phyloP scores from a whole-genome alignment of 2,113 vertebrate species.

The Myrmophylax atrothorax region DNA sequence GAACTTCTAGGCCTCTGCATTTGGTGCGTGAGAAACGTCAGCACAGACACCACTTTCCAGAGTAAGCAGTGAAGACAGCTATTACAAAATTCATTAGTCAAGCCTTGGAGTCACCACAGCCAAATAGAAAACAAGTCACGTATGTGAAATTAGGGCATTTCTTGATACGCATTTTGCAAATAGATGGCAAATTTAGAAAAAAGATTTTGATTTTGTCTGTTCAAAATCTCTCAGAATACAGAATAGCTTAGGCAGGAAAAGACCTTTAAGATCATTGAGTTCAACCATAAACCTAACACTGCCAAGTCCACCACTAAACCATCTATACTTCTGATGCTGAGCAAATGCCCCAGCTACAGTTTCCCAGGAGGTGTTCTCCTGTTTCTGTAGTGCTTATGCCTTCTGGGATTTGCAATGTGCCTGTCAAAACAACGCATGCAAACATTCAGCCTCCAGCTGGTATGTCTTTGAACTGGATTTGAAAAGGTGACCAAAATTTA shows the following conservation, averaged over 20 bases:
- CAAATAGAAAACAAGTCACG: not conserved
- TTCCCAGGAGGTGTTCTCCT: not conserved
- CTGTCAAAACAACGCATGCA: not conserved
- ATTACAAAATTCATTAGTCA: slow-evolving; percentile 42
- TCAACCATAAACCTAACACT: not conserved
- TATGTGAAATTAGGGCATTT: not conserved
- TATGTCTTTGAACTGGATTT: not conserved
- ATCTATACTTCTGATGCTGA: not conserved
- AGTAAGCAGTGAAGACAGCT: not conserved
- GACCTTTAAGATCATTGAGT: not conserved
- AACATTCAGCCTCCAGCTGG: not conserved
- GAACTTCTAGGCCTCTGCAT: not conserved
- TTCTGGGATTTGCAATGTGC: not conserved
- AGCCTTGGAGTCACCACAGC: not conserved
- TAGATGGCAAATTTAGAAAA: not conserved
- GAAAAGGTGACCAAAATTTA: not conserved
- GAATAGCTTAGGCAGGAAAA: not conserved
- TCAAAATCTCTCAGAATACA: not conserved
- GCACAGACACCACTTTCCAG: not conserved
- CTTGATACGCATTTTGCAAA: not conserved
- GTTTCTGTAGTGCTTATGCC: not conserved
- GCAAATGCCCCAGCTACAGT: not conserved
- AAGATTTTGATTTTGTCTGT: not conserved
- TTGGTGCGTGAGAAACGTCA: slow-evolving; percentile 30
- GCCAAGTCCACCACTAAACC: not conserved